Evolutionary conservation across 1,140 invertebrate genomes (phyloP).

Genomic region (Macrobrachium rosenbergii): DNA sequence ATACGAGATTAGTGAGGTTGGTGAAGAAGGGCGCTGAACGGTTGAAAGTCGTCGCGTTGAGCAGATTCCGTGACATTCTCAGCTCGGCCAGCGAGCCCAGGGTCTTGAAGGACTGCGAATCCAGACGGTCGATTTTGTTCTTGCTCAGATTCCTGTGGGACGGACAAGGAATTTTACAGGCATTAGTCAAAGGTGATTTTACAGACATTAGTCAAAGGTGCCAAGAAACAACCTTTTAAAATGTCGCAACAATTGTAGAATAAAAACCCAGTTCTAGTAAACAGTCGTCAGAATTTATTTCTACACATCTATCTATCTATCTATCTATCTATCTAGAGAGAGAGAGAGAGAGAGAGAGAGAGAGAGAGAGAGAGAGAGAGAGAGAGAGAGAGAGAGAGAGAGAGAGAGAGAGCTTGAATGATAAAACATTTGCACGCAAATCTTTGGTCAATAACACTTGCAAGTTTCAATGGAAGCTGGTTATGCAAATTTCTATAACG

Average conservation of each 20-base stretch:
- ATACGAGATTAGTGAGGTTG: constrained; percentile 78
- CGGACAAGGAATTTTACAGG: not conserved
- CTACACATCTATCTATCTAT: not conserved
- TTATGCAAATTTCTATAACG: no score
- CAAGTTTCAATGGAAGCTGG: no score
- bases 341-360: not conserved
- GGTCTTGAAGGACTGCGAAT: constrained; percentile 83
- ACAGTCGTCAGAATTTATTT: not conserved
- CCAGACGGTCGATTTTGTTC: constrained; percentile 83
- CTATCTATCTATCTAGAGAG: not conserved
- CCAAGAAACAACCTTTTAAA: not conserved
- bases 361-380: constrained; percentile 8
- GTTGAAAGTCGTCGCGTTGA: constrained; percentile 40
- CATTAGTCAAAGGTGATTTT: not conserved
- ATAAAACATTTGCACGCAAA: not conserved
- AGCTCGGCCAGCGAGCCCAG: constrained; percentile 80
- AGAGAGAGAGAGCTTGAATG: not conserved
- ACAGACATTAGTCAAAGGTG: not conserved
- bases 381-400: not conserved
- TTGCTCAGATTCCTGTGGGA: constrained; percentile 81
- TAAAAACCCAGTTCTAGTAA: not conserved
- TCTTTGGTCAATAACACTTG: not conserved
- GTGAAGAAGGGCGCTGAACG: constrained; percentile 74
- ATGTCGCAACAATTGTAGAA: not conserved
- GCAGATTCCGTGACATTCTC: constrained; percentile 81